A percentile compares a stretch with the other conserved stretches of the same genome.
These are phyloP conservation scores for Halyomorpha halys DNA, from an alignment of 1,140 invertebrate genomes.

Conservation along the genomic window DNA sequence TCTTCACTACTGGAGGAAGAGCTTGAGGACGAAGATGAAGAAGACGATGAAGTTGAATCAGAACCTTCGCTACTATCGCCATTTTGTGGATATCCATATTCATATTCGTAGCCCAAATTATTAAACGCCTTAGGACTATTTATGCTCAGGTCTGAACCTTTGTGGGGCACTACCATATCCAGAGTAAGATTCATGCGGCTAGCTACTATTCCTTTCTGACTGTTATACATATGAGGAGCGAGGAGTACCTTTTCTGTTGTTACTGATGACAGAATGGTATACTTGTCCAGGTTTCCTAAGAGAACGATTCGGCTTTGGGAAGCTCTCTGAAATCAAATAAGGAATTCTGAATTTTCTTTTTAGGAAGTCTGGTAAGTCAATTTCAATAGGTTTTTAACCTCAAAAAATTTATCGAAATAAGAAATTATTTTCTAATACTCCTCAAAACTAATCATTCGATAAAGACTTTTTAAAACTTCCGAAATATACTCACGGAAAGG, in stretches of 20 bases:
- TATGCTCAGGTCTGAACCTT: constrained; percentile 9
- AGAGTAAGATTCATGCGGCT: constrained; percentile 31
- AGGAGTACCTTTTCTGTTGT: constrained; percentile 31
- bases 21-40: constrained; percentile 12
- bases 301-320: constrained; percentile 30
- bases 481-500: constrained; percentile 36
- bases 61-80: not conserved
- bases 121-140: constrained; percentile 24
- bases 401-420: too few relatives aligned
- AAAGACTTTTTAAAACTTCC: not conserved
- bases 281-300: constrained; percentile 29
- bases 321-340: constrained; percentile 30
- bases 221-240: constrained; percentile 26
- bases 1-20: not conserved
- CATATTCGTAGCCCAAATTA: constrained; percentile 32
- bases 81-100: not conserved
- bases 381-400: too few relatives aligned
- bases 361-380: too few relatives aligned
- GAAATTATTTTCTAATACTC: not conserved
- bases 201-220: constrained; percentile 30
- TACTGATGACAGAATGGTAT: constrained; percentile 32
- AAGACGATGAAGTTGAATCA: constrained; percentile 9
- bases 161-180: constrained; percentile 24
- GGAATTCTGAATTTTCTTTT: too few relatives aligned
- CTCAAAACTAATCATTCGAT: not conserved